A percentile compares a stretch with the other conserved stretches of the same genome.
Evolutionary conservation across 2,888 invertebrate species (phyloP).

Genomic region (Hydroisotoma schaefferi): DNA sequence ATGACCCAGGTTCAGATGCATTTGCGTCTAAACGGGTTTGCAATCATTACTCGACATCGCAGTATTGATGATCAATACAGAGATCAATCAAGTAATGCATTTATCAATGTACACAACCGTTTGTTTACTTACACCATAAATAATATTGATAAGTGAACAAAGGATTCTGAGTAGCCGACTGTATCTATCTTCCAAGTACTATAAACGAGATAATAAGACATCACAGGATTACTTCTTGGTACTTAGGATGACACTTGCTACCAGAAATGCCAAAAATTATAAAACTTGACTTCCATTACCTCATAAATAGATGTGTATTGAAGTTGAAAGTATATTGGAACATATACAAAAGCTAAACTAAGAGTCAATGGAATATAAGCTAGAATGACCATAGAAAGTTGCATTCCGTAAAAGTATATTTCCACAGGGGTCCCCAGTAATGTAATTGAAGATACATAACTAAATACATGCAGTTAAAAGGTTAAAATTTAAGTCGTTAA

Average conservation of each 20-base stretch:
- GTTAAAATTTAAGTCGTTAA: neutral
- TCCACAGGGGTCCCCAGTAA: constrained; percentile 43
- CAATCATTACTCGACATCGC: no score
- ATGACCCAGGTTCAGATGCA: no score
- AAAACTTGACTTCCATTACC: constrained; percentile 19
- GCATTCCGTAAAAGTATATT: constrained; percentile 42
- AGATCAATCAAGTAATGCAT: neutral
- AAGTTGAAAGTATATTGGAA: constrained; percentile 43
- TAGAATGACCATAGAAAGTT: constrained; percentile 37
- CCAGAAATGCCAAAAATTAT: neutral
- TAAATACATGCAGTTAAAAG: constrained; percentile 8
- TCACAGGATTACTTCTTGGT: neutral
- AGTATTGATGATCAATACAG: neutral
- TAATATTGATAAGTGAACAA: constrained; percentile 38
- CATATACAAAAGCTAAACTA: constrained; percentile 39
- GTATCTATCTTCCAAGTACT: constrained; percentile 40
- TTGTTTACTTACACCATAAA: constrained; percentile 37
- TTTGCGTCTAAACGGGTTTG: no score
- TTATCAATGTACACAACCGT: no score
- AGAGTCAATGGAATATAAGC: constrained; percentile 42
- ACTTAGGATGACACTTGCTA: neutral
- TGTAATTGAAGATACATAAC: constrained; percentile 44
- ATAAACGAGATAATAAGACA: no score
- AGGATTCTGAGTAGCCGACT: constrained; percentile 27
- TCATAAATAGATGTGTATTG: constrained; percentile 44